Percentiles rank a stretch among this genome's conserved stretches.
Evolutionary conservation across 2,888 invertebrate genomes (phyloP).

Genomic region (Drosophila meridionalis): DNA sequence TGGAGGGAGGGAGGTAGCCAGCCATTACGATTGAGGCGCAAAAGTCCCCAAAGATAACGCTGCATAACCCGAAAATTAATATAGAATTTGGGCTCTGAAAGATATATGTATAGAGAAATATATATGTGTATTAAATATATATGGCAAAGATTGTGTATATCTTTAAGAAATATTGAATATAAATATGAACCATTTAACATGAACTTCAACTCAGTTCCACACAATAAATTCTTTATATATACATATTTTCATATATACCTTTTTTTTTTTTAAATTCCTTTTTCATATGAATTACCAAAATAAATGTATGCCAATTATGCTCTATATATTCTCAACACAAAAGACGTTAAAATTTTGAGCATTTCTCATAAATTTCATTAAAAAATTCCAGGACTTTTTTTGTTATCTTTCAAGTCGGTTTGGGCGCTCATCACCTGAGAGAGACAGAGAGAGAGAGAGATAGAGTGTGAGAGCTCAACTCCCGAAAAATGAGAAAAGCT

Average conservation of each 20-base stretch:
- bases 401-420: slow-evolving; percentile 38
- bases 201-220: background rate
- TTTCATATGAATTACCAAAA: background rate
- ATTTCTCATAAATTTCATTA: slow-evolving; percentile 67
- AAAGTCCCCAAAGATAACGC: slow-evolving; percentile 24
- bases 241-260: background rate
- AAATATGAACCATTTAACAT: background rate
- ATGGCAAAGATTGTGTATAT: background rate
- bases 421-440: slow-evolving; percentile 22
- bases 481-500: slow-evolving; percentile 11
- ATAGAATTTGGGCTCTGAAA: background rate
- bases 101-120: background rate
- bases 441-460: background rate
- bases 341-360: slow-evolving; percentile 33
- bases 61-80: slow-evolving; percentile 45
- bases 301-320: slow-evolving; percentile 9
- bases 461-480: background rate
- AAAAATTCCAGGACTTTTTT: slow-evolving; percentile 63
- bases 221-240: background rate
- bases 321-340: slow-evolving; percentile 23
- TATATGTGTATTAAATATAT: background rate
- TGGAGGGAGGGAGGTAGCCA: background rate
- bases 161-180: background rate
- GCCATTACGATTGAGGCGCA: background rate
- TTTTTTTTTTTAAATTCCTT: background rate